Evolutionary conservation across 2,797 vertebrate genomes (phyloP), one percentile per base, ranked within the genome.

Genomic region (Chanos chanos): DNA sequence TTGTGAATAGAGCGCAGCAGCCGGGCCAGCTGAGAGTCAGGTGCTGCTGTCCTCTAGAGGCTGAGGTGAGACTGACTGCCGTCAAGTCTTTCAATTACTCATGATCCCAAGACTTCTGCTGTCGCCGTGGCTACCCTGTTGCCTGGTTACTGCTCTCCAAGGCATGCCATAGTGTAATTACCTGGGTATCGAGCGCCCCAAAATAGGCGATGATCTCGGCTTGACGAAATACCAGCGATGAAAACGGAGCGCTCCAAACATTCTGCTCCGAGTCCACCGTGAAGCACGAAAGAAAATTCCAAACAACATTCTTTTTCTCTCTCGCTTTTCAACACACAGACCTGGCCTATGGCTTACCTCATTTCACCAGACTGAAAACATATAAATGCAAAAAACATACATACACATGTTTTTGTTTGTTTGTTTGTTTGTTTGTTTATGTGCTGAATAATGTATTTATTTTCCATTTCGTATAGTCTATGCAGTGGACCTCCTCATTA

Each of bases 91-190:
- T 69, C 72, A 64, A 64, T 74, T 72, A 72, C 67, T 61, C 61
- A 52, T 61, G 68, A 65, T 77, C 66, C 59, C 54, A 73, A 66
- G 71, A 77, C 66, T 76, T 75, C 72, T 80, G 75, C 76, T 75
- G 81, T 81, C 74, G 77, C 81, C 71, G 76, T 72, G 81, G 70
- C 80, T 76, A 83, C 74, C 72, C 66, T 61, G 87, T 87, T 89
- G 87, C 86, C 82, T 87, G 81, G 86, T 83, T 87, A 89, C 88
- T 77, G 85, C 81, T 86, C 83, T 76, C 76, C 74, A 74, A 83
- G 80, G 85, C 72, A 81, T 85, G 81, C 73, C 76, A 57, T 77
- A 77, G 71, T 85, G 86, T 82, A 89, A 88, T 89, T 86, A 89
- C 82, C 79, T 77, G 85, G 81, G 83, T 85, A 86, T 86, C 81